phyloP scores from a whole-genome alignment of 23 tunicate species.

The Phallusia fumigata region DNA sequence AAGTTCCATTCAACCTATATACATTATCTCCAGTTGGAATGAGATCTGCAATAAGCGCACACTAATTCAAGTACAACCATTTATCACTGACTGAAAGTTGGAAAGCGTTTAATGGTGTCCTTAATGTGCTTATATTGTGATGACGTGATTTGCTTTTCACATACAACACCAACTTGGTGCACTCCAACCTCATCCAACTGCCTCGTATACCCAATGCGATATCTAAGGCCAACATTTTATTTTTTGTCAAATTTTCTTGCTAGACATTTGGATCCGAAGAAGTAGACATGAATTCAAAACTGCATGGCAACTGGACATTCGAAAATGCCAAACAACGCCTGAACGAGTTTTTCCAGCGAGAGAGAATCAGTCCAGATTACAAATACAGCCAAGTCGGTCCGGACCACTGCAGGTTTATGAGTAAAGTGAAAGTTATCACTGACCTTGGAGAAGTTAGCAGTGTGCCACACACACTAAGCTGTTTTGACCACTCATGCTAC shows the following conservation, averaged over 20 bases:
- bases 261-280: conserved; percentile 87
- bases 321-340: conserved; percentile 81
- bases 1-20: too few species aligned
- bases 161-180: too few species aligned
- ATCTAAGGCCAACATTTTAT: too few species aligned
- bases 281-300: conserved; percentile 76
- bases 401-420: conserved; percentile 70
- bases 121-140: too few species aligned
- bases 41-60: too few species aligned
- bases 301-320: conserved; percentile 95
- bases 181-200: too few species aligned
- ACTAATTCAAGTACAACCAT: too few species aligned
- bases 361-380: conserved; percentile 70
- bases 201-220: too few species aligned
- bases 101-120: too few species aligned
- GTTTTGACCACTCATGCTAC: conserved; percentile 50
- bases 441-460: neutral
- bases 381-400: conserved; percentile 94
- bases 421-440: neutral
- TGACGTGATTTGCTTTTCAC: too few species aligned
- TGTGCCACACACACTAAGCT: neutral
- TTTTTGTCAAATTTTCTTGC: neutral
- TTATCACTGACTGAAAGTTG: too few species aligned
- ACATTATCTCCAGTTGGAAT: too few species aligned
- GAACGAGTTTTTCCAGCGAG: conserved; percentile 79